Percentiles rank a stretch among this genome's conserved stretches.
phyloP scores from a whole-genome alignment of 2,797 vertebrate genomes.

The Leucoraja ocellata region DNA sequence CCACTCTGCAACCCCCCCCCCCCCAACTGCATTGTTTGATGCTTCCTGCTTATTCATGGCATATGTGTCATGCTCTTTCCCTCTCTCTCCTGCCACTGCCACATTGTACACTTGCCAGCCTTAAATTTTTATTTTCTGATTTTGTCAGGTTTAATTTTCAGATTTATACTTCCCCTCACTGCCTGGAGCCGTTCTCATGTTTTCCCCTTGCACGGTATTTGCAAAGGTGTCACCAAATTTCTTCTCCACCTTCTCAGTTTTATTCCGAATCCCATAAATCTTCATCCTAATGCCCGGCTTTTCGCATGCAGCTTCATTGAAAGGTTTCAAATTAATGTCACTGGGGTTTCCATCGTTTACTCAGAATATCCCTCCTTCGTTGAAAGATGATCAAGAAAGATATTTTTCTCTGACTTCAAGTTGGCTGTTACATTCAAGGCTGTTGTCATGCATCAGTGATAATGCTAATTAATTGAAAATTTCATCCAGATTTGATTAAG shows the following conservation, averaged over 20 bases:
- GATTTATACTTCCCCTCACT: neutral
- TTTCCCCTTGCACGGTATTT: neutral
- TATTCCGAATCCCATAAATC: neutral
- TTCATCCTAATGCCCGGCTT: neutral
- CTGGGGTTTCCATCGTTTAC: neutral
- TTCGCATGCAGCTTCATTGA: neutral
- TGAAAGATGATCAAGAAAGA: neutral
- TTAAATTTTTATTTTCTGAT: neutral
- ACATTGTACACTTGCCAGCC: too few relatives aligned
- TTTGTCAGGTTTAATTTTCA: neutral
- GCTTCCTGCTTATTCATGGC: too few relatives aligned
- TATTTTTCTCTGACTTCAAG: neutral
- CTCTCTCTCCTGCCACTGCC: too few relatives aligned
- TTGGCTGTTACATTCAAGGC: neutral
- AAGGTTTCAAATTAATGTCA: neutral
- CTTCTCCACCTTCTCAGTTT: neutral
- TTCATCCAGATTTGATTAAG: neutral
- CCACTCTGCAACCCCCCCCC: too few relatives aligned
- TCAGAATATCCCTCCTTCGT: neutral
- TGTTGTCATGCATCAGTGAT: neutral
- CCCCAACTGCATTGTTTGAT: too few relatives aligned
- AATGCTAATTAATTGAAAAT: neutral
- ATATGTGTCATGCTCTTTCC: too few relatives aligned
- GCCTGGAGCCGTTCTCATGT: neutral
- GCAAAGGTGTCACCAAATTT: neutral